Base-by-base conservation (phyloP, 92 coral and sea anemone species). In the Porites rus region DNA sequence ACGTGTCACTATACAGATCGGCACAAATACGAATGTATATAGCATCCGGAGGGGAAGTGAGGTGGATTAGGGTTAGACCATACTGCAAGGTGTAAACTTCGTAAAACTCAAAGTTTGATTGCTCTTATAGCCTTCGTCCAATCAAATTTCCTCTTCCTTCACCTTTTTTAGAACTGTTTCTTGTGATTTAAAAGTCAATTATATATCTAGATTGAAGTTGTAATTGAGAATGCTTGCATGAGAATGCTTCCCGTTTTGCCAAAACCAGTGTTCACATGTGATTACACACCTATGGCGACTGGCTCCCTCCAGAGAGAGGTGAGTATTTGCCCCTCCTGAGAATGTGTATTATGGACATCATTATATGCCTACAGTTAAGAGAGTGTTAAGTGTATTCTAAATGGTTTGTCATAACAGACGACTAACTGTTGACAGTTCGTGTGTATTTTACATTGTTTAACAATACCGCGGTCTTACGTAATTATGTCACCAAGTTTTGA, bases 301-400 rank as follows among this genome's bases (percentile, higher is more conserved):
- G 46, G 46, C 46, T 38, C 46, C 6, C 46, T 38, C 46, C 46
- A 3, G 0, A 38, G 46, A 38, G 61, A 56, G 16, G 61, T 10
- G 61, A 10, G 16, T 14, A 10, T 8, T 14, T 8, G 19, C 20
- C 50, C 78, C 64, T 10, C 63, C 78, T 19, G 78, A 13, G 54
- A 52, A 19, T 9, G 14, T 52, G 2, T 52, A 18, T 10, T 7
- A 18, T 18, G 13, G 38, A 19, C 78, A 6, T 20, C 28, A 4
- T 74, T 12, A 74, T 8, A 74, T 63, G 78, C 64, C 31, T 51
- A 1, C 78, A 38, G 72, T 20, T 24, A 21, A 67, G 72, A 67
- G 24, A 14, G 28, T 72, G 77, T 72, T 10, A 74, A 74, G 78
- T 74, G 78, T 74, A 10, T 43, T 50, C 8, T 72, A 52, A 10